phyloP scores from a whole-genome alignment of 2,888 invertebrate genomes.

The Micropterix aruncella region DNA sequence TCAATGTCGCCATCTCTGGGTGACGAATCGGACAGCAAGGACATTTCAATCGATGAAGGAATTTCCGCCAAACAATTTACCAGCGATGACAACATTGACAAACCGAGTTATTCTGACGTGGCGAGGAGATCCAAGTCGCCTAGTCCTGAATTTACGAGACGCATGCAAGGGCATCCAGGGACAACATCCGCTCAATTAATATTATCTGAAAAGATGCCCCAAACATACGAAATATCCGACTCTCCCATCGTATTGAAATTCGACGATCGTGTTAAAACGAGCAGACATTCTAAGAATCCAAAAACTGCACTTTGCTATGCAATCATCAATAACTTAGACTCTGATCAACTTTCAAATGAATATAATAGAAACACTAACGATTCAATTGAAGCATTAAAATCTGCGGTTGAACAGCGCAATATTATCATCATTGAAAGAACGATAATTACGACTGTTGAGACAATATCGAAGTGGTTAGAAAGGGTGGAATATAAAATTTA shows the following conservation, averaged over 20 bases:
- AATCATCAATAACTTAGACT: conserved; percentile 9
- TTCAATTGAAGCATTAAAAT: conserved; percentile 40
- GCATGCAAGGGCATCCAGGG: background rate
- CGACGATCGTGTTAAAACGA: conserved; percentile 9
- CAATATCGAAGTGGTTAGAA: conserved; percentile 72
- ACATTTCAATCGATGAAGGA: conserved; percentile 33
- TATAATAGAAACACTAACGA: conserved; percentile 43
- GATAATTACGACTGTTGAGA: conserved; percentile 62
- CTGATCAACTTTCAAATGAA: conserved; percentile 38
- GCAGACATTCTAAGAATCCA: conserved; percentile 4
- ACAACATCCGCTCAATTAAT: conserved; percentile 1
- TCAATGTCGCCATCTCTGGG: conserved; percentile 33
- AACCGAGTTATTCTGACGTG: conserved; percentile 11
- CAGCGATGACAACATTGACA: conserved; percentile 1
- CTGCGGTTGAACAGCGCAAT: conserved; percentile 44
- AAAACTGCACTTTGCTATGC: background rate
- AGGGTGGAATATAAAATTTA: conserved; percentile 71
- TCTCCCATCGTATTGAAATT: conserved; percentile 6
- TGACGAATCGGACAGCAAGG: conserved; percentile 24
- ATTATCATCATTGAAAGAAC: conserved; percentile 48
- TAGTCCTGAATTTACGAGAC: conserved; percentile 6
- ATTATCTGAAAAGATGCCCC: background rate
- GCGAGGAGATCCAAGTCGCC: conserved; percentile 10
- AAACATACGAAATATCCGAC: conserved; percentile 1
- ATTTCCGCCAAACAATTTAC: conserved; percentile 18